These are phyloP conservation scores for Dione juno DNA, from an alignment of 2,888 invertebrate species.

Conservation along the genomic window DNA sequence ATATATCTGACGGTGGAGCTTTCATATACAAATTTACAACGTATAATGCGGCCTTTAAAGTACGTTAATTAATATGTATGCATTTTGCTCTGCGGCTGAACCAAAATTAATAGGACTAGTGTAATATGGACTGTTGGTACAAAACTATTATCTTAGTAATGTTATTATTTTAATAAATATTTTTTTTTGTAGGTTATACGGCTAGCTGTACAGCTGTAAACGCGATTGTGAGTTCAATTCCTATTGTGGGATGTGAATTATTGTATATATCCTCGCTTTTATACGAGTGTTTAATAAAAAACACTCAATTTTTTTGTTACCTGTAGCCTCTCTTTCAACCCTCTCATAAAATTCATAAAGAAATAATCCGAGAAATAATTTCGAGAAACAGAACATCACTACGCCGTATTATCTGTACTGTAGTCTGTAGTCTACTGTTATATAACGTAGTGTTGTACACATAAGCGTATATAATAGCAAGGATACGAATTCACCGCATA, in stretches of 20 bases:
- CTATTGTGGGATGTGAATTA: no score
- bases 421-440: background rate
- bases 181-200: no score
- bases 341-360: background rate
- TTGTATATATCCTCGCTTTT: no score
- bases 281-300: no score
- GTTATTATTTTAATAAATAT: no score
- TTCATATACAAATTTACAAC: slow-evolving; percentile 39
- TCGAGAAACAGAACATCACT: background rate
- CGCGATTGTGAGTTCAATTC: no score
- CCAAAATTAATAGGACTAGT: slow-evolving; percentile 7
- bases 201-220: no score
- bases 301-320: no score
- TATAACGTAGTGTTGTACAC: background rate
- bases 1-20: slow-evolving; percentile 28
- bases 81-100: slow-evolving; percentile 35
- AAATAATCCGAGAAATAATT: background rate
- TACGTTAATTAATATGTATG: slow-evolving; percentile 32
- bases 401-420: no score
- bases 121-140: background rate
- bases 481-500: slow-evolving; percentile 18
- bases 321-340: background rate
- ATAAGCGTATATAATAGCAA: background rate
- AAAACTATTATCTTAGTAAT: background rate
- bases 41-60: slow-evolving; percentile 32